Evolutionary conservation across 2,113 vertebrate species (phyloP).

Genomic region (Ailuropoda melanoleuca): DNA sequence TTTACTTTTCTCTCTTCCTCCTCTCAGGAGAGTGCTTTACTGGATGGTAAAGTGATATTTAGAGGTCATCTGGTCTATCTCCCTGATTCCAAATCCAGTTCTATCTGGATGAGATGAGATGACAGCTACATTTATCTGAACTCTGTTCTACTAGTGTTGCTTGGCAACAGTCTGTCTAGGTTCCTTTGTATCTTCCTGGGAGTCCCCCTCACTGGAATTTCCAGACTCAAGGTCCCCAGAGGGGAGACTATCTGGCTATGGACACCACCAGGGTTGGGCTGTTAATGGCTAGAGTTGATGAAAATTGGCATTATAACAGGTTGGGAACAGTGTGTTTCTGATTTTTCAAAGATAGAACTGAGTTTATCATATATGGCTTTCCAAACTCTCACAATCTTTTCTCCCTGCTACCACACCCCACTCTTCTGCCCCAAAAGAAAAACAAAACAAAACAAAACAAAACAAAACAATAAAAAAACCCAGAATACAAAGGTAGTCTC

Average conservation of each 20-base stretch:
- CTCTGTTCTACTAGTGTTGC: slow-evolving; percentile 49
- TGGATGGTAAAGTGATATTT: slow-evolving; percentile 27
- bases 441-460: not conserved
- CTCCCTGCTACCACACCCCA: not conserved
- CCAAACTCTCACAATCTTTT: not conserved
- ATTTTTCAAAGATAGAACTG: slow-evolving; percentile 52
- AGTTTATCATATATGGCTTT: slow-evolving; percentile 53
- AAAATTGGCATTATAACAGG: not conserved
- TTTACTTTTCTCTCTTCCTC: not conserved
- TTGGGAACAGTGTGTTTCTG: slow-evolving; percentile 39
- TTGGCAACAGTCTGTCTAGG: slow-evolving; percentile 32
- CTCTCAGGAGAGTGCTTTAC: not conserved
- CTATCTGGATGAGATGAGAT: slow-evolving; percentile 56
- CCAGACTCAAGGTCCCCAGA: slow-evolving; percentile 20
- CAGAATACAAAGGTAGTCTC: slow-evolving; percentile 36
- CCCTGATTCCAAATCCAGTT: slow-evolving; percentile 54
- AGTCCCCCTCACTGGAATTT: not conserved
- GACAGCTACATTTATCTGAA: slow-evolving; percentile 63
- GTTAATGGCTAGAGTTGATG: slow-evolving; percentile 25
- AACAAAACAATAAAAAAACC: too few relatives aligned
- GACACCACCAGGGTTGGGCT: not conserved
- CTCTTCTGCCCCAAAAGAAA: not conserved
- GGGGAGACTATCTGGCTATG: slow-evolving; percentile 21
- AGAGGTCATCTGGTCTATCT: slow-evolving; percentile 51
- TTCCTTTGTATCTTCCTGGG: slow-evolving; percentile 54